Percentiles rank a stretch among this genome's conserved stretches.
Conservation (phyloP, 92 coral and sea anemone genomes). For the Paramuricea clavata region DNA sequence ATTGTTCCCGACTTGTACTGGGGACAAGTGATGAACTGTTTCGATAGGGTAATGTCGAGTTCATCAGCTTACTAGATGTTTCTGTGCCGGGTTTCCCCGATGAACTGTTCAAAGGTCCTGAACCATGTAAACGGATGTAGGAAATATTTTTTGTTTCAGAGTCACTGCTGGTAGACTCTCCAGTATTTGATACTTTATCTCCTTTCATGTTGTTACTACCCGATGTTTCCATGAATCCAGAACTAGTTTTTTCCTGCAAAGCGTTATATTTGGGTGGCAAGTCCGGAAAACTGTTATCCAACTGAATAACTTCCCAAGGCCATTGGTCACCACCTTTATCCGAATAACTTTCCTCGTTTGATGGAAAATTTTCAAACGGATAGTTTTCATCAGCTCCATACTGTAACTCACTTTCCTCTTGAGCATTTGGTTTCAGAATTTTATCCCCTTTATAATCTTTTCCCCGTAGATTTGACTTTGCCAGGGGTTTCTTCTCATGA, state of each 20-base stretch:
- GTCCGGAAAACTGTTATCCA: not conserved
- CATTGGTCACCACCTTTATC: not conserved
- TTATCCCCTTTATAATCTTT: conserved; percentile 20
- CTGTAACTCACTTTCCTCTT: not conserved
- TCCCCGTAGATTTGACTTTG: not conserved
- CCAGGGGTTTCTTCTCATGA: not conserved
- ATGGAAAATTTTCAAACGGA: not conserved
- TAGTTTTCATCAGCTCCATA: not conserved
- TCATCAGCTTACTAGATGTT: not conserved
- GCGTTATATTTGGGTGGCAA: not conserved
- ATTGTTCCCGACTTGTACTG: not conserved
- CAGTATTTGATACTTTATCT: not conserved
- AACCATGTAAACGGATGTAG: not conserved
- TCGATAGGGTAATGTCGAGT: not conserved
- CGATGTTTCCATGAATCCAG: not conserved
- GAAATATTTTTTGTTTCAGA: not conserved
- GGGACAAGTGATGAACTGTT: not conserved
- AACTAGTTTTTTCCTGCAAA: not conserved
- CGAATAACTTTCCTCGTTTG: not conserved
- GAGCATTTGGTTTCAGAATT: not conserved
- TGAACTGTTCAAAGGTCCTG: not conserved
- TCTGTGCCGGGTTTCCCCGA: not conserved
- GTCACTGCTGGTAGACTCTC: not conserved
- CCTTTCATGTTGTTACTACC: not conserved
- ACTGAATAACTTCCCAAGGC: conserved; percentile 9